Evolutionary conservation across 2,113 vertebrate genomes (phyloP).

Genomic region (Oreochromis spilurus): DNA sequence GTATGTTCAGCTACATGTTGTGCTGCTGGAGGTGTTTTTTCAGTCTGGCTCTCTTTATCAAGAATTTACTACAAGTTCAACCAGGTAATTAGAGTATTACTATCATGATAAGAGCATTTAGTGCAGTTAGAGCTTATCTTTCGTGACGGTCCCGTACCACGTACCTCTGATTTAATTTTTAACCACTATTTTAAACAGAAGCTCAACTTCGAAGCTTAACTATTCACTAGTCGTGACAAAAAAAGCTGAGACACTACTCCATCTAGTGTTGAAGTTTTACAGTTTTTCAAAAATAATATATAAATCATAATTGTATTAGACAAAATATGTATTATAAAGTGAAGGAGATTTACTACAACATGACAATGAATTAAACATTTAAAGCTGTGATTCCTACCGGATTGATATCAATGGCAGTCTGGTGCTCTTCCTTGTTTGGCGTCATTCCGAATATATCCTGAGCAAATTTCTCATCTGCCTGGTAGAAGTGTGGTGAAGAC

Average conservation of each 20-base stretch:
- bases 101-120: conserved; percentile 18
- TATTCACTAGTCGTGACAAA: neutral
- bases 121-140: conserved; percentile 31
- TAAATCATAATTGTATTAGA: neutral
- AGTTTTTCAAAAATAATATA: neutral
- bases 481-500: conserved; percentile 95
- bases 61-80: neutral
- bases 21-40: neutral
- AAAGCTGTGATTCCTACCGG: conserved; percentile 73
- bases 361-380: neutral
- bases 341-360: neutral
- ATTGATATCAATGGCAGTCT: conserved; percentile 85
- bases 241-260: neutral
- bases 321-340: neutral
- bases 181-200: neutral
- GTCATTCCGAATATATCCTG: conserved; percentile 81
- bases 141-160: conserved; percentile 11
- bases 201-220: neutral
- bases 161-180: conserved; percentile 19
- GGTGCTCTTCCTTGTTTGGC: conserved; percentile 82
- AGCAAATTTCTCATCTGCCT: conserved; percentile 80
- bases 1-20: neutral
- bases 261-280: conserved; percentile 14
- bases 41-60: neutral
- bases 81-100: neutral